Base-by-base conservation (phyloP, 2,888 invertebrate genomes). In the Syritta pipiens region DNA sequence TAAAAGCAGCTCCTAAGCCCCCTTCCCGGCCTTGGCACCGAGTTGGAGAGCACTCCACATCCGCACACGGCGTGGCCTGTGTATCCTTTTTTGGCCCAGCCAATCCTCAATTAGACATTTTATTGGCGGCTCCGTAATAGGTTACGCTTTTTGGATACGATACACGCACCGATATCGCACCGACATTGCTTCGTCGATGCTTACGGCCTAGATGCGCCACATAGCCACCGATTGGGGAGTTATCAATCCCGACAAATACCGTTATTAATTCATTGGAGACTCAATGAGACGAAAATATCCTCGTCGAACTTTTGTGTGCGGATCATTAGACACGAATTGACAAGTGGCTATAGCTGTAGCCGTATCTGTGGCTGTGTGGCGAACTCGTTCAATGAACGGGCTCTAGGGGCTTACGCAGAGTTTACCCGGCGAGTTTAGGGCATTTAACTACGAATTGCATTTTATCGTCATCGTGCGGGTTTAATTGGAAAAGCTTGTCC, bases 291-390 rank as follows among this genome's bases (percentile, higher is more conserved):
- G 71, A 48, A 48, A 46, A 51, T 77, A 71, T 53, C 62, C 53
- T 37, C 62, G 46, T 62, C 53, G 46, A 53, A 68, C 37, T 32
- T 65, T 59, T 30, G 59, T 46, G 26, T 28, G 40, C 53, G 65
- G 63, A 72, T 72, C 77, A 77, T 71, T 77, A 53, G 59, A 63
- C 65, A 32, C 46, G 51, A 71, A 76, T 63, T 63, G 71, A 57
- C 37, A 55, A 44, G 28, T 35, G 55, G 10, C 14, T 4, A 1
- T 44, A 10, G n/a, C 14, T 46, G 48, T 60, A 35, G 3, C 37
- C n/a, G 40, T 12, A 37, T 55, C 7, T 3, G 5, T 42, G 22
- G 19, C 6, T n/a, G 17, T 46, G 10, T 51, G n/a, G 26, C 26
- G 32, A 10, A 30, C 22, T 14, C 57, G n/a, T 26, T 28, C 10